Evolutionary conservation across 2,888 invertebrate species (phyloP), one percentile per base, ranked within the genome.

Genomic region (Scelioninae gen. 1): DNA sequence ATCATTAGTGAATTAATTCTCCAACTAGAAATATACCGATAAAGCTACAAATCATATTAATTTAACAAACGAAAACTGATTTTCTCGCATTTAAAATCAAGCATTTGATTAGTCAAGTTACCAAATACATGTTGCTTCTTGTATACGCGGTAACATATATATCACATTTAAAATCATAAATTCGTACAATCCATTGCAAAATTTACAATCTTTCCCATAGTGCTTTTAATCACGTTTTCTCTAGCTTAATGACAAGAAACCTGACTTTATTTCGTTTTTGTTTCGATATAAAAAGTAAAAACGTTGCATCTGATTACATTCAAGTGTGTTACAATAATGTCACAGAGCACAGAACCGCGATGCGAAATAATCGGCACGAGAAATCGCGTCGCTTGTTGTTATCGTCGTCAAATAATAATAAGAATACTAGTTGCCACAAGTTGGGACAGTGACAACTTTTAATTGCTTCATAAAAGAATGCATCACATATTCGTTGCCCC

Each of bases 241-340:
- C 66, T 15, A 10, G 40, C 38, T 31, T 53, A 53, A 53, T 40
- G 40, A 63, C 49, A 34, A 66, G 53, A 53, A 66, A 53, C 53
- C 31, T 23, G 11, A 45, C 10, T 62, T 45, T 29, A 45, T 62
- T 31, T 13, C 5, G 38, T 58, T 45, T 47, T 62, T 16, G 16
- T 31, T 29, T 15, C 7, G 8, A 55, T 55, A 34, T 58, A 69
- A 69, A 69, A 69, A 69, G 69, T 69, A 69, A 69, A 69, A 69
- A 58, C 69, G 45, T 16, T 58, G 58, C 69, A 58, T 69, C 69
- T 58, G 69, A 69, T 69, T 69, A 58, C 69, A 58, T 58, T 58
- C 29, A 65, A 51, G 51, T 29, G 15, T 29, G 51, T 51, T 51
- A 51, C 29, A 51, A 29, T 29, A 29, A 29, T 29, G 51, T 29